Evolutionary conservation across 2,888 invertebrate genomes (phyloP).

Genomic region (Drosophila meridiana): DNA sequence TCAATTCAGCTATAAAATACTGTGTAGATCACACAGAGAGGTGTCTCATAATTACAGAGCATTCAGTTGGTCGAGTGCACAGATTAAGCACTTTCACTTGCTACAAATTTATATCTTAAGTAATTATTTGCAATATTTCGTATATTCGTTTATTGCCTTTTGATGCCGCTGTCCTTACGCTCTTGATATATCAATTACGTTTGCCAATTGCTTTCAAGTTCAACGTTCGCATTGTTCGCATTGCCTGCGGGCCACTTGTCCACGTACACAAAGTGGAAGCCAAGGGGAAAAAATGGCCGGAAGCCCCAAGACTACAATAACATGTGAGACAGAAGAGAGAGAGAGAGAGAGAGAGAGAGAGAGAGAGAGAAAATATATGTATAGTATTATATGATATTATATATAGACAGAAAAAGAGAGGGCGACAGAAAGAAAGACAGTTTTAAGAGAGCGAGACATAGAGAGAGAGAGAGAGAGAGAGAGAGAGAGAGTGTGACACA

Average conservation of each 20-base stretch:
- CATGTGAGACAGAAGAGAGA: background rate
- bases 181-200: slow-evolving; percentile 35
- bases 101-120: background rate
- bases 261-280: slow-evolving; percentile 43
- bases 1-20: no score
- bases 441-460: background rate
- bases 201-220: slow-evolving; percentile 50
- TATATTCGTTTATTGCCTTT: slow-evolving; percentile 10
- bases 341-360: background rate
- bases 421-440: background rate
- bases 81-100: background rate
- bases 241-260: slow-evolving; percentile 62
- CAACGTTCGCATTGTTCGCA: slow-evolving; percentile 26
- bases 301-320: background rate
- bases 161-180: slow-evolving; percentile 7
- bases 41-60: background rate
- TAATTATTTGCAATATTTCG: slow-evolving; percentile 14
- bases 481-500: background rate
- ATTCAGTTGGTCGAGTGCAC: background rate
- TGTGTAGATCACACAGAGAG: no score
- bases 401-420: background rate
- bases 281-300: background rate
- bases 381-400: background rate
- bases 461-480: no score
- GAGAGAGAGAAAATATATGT: background rate